phyloP scores from a whole-genome alignment of 2,113 vertebrate genomes.

The Rhabdornis inornatus region DNA sequence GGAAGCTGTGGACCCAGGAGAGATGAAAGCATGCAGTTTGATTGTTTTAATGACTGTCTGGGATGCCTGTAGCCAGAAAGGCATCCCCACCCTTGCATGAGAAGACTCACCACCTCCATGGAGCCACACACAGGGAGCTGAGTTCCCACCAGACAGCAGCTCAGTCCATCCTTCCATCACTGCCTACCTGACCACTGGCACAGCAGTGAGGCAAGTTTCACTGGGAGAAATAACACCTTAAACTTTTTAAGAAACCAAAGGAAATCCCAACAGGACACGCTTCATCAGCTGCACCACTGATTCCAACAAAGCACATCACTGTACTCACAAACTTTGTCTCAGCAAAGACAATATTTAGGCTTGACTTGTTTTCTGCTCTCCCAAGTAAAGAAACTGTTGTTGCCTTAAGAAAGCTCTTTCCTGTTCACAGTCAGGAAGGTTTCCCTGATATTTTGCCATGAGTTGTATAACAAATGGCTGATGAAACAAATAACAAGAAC shows the following conservation, averaged over 20 bases:
- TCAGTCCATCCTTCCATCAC: background rate
- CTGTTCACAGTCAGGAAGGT: background rate
- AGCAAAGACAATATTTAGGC: background rate
- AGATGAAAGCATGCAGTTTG: background rate
- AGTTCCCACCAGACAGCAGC: background rate
- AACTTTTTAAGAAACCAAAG: background rate
- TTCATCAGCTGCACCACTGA: background rate
- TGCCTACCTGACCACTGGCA: background rate
- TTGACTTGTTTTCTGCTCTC: background rate
- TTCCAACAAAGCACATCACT: background rate
- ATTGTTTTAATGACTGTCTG: background rate
- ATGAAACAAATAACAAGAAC: slow-evolving; percentile 19
- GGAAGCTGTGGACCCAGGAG: background rate
- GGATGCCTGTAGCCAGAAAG: background rate
- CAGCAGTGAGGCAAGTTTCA: background rate
- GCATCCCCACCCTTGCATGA: background rate
- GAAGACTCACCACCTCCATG: background rate
- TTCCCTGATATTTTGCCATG: slow-evolving; percentile 6
- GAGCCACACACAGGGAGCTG: background rate
- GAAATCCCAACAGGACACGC: background rate
- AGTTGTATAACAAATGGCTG: background rate
- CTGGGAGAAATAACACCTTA: background rate
- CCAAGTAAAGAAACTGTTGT: background rate
- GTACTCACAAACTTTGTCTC: background rate
- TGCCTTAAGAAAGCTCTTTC: slow-evolving; percentile 14